Evolutionary conservation across 2,888 invertebrate species (phyloP), one percentile per base, ranked within the genome.

Genomic region (Xiphydria camelus): DNA sequence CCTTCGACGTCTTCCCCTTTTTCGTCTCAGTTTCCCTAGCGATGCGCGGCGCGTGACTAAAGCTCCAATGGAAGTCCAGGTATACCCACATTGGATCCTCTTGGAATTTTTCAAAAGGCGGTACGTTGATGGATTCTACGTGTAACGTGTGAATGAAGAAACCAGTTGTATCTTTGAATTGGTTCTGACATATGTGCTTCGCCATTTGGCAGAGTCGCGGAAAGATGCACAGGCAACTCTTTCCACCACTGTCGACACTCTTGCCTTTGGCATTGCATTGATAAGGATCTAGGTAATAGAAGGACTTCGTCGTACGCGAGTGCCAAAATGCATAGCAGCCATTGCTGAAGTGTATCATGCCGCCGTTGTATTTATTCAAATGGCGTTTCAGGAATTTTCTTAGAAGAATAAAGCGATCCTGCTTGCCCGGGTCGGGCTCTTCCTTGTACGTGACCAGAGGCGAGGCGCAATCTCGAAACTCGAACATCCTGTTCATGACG

Each of bases 261-360:
- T 45, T 57, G 3, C 75, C 75, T 26, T 47, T 56, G 0, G 23
- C 37, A 20, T 67, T 57, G 33, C 70, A 73, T 0, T 47, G 56
- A 46, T 75, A 75, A 14, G 75, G 75, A 54, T 75, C 74, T 3
- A 75, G 22, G 25, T 71, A 75, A 12, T 72, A 73, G 19, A 68
- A 75, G 4, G 63, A 62, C 5, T 61, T 60, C 1, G 66, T 72
- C 3, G 52, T 32, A 10, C 53, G 50, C 0, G 69, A 72, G 31
- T 69, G 69, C 75, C 75, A 75, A 46, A 75, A 73, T 4, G 67
- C 74, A 32, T 73, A 75, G 18, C 73, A 74, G 43, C 75, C 73
- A 25, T 74, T 75, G 0, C 66, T 59, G 23, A 75, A 71, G 6
- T 75, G 75, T 9, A 75, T 31, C 2, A 75, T 54, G 2, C 74